Conservation (phyloP, 2,888 invertebrate genomes). For the Acleris sparsana region DNA sequence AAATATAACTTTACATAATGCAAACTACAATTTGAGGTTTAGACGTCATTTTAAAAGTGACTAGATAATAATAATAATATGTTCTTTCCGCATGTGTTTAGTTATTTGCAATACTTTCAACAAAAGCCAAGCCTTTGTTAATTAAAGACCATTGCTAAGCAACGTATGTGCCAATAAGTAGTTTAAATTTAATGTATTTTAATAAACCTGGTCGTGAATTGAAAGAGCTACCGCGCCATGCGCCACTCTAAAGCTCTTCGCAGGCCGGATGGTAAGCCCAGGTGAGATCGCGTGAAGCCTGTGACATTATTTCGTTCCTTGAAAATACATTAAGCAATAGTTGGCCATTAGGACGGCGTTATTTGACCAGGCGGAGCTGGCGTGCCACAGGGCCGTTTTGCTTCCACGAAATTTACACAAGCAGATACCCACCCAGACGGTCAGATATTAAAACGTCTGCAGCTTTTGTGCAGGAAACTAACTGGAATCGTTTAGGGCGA, state of each 20-base stretch:
- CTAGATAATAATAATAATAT: too few relatives aligned
- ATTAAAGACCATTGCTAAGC: constrained; percentile 20
- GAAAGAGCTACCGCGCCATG: constrained; percentile 46
- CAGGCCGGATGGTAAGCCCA: constrained; percentile 63
- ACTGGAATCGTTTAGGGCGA: constrained; percentile 68
- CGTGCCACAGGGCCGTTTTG: constrained; percentile 73
- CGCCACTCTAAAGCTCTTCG: constrained; percentile 61
- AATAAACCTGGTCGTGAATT: constrained; percentile 69
- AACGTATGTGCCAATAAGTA: constrained; percentile 13
- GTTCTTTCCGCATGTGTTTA: too few relatives aligned
- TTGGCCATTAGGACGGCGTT: constrained; percentile 77
- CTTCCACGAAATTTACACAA: constrained; percentile 73
- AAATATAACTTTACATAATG: too few relatives aligned
- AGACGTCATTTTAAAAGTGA: too few relatives aligned
- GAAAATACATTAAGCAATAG: constrained; percentile 80
- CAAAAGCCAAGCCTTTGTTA: too few relatives aligned
- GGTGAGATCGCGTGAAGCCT: constrained; percentile 56
- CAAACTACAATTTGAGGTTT: too few relatives aligned
- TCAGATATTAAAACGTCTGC: constrained; percentile 79
- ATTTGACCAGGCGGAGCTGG: constrained; percentile 78
- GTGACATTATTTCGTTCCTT: constrained; percentile 71
- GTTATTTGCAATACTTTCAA: too few relatives aligned
- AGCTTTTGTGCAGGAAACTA: constrained; percentile 77
- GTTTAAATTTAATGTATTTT: constrained; percentile 49
- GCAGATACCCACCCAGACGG: constrained; percentile 71